Conservation (phyloP, 2,797 vertebrate genomes). For the Percopsis omiscomaycus region DNA sequence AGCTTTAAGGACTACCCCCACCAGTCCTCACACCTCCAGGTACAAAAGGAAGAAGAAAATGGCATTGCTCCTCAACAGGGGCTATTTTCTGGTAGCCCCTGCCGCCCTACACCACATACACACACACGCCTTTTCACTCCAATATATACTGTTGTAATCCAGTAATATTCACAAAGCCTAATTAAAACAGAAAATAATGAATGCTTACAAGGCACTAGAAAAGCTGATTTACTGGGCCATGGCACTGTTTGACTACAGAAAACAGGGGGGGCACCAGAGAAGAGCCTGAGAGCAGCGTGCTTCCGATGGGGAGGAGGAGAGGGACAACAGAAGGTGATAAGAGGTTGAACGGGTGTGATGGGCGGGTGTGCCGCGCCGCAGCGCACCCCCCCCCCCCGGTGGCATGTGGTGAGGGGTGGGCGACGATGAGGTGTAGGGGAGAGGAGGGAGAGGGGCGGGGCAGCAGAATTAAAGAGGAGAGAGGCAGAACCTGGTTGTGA, state of each 20-base stretch:
- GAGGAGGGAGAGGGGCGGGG: constrained; percentile 57
- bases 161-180: too few relatives aligned
- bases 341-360: constrained; percentile 44
- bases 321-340: constrained; percentile 63
- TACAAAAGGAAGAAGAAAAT: constrained; percentile 37
- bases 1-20: constrained; percentile 62
- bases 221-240: too few relatives aligned
- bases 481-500: constrained; percentile 87
- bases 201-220: too few relatives aligned
- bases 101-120: constrained; percentile 9
- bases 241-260: too few relatives aligned
- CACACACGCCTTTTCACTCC: too few relatives aligned
- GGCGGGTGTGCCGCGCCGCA: constrained; percentile 42
- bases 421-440: constrained; percentile 58
- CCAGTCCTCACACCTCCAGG: constrained; percentile 68
- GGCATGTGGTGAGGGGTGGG: constrained; percentile 56
- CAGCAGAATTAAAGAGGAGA: constrained; percentile 94
- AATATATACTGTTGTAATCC: too few relatives aligned
- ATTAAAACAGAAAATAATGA: too few relatives aligned
- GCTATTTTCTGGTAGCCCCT: constrained; percentile 54
- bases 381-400: constrained; percentile 19
- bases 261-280: constrained; percentile 46
- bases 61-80: constrained; percentile 51
- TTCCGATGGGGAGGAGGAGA: constrained; percentile 56
- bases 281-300: constrained; percentile 60